Conservation (phyloP, 2,113 vertebrate species). For the Atherinomorus stipes region DNA sequence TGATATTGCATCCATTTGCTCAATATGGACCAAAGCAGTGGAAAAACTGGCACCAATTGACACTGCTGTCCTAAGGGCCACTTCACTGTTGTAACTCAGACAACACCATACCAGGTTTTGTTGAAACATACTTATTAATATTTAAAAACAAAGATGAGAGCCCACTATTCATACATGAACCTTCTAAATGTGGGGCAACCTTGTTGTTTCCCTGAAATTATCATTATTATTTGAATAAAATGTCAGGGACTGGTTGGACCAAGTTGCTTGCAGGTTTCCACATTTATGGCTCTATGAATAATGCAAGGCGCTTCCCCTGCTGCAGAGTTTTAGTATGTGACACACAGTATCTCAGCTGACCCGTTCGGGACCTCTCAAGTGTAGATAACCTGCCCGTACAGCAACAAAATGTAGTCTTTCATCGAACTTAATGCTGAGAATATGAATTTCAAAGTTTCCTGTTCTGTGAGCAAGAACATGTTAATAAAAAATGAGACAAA, state of each 20-base stretch:
- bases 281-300: conserved; percentile 50
- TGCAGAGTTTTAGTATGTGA: conserved; percentile 33
- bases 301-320: conserved; percentile 24
- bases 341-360: conserved; percentile 40
- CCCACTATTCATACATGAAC: not conserved
- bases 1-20: not conserved
- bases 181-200: not conserved
- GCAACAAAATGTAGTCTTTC: conserved; percentile 24
- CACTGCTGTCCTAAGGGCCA: not conserved
- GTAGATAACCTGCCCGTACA: conserved; percentile 41
- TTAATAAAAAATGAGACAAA: conserved; percentile 31
- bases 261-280: conserved; percentile 19
- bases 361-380: conserved; percentile 24
- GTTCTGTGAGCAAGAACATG: conserved; percentile 1
- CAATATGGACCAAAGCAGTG: not conserved
- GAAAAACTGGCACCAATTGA: not conserved
- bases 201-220: conserved; percentile 1
- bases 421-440: conserved; percentile 32
- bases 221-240: conserved; percentile 9
- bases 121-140: not conserved
- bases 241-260: conserved; percentile 11
- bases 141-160: not conserved
- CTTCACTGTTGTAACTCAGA: not conserved
- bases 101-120: not conserved
- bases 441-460: conserved; percentile 16